Percentiles rank a stretch among this genome's conserved stretches.
These are phyloP conservation scores for Otus scops DNA, from an alignment of 2,797 vertebrate species.

Conservation along the genomic window DNA sequence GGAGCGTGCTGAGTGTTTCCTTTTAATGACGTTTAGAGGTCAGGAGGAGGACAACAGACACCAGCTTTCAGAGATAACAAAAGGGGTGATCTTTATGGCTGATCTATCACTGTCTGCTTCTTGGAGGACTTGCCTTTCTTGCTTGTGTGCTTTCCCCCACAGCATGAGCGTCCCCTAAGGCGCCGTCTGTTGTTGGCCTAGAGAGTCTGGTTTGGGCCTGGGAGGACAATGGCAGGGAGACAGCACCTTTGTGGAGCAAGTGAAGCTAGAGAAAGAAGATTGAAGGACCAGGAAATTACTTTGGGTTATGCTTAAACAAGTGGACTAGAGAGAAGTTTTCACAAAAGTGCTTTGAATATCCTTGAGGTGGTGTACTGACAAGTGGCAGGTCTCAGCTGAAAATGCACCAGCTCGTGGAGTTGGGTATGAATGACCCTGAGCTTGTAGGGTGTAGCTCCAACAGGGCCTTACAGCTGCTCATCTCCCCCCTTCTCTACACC, in stretches of 20 bases:
- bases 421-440: neutral
- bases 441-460: neutral
- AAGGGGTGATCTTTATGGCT: neutral
- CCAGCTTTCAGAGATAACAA: slow-evolving; percentile 9
- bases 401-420: neutral
- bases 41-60: neutral
- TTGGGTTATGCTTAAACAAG: neutral
- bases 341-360: neutral
- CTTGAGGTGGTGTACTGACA: neutral
- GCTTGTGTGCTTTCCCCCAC: neutral
- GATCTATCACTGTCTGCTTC: neutral
- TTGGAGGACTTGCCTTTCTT: neutral
- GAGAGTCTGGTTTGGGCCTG: neutral
- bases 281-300: neutral
- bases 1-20: neutral
- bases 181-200: neutral
- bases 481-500: neutral
- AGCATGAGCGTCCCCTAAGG: neutral
- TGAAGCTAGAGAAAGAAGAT: neutral
- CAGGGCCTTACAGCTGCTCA: neutral
- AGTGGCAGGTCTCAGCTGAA: neutral
- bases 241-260: neutral
- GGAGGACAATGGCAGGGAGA: neutral
- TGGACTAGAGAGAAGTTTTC: neutral
- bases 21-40: slow-evolving; percentile 33